These are phyloP conservation scores for Anseranas semipalmata DNA, from an alignment of 2,113 vertebrate species.

Conservation along the genomic window DNA sequence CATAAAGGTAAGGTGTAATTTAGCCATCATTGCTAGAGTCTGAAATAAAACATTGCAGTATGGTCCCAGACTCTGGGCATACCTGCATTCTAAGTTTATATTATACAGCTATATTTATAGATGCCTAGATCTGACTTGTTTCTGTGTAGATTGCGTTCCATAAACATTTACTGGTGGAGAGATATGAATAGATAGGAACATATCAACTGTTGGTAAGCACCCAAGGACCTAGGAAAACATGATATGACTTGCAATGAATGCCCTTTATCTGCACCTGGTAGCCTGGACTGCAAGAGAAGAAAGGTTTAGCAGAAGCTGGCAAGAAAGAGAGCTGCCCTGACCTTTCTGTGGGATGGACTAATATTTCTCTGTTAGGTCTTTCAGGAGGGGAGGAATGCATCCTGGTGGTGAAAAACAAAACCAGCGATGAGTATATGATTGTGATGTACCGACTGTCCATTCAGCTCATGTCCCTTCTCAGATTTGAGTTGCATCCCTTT, in stretches of 20 bases:
- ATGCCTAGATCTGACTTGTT: neutral
- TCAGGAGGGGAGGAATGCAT: neutral
- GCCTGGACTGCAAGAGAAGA: neutral
- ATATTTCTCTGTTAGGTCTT: neutral
- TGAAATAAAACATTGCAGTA: accelerated
- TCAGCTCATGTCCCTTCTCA: neutral
- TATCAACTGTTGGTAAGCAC: neutral
- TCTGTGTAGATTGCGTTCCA: neutral
- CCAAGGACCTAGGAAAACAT: neutral
- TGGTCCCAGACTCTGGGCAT: neutral
- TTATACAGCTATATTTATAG: neutral
- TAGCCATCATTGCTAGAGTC: neutral
- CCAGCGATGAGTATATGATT: neutral
- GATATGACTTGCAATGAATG: neutral
- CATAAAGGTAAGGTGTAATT: neutral
- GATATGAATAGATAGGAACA: neutral
- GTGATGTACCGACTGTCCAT: neutral
- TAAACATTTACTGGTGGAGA: neutral
- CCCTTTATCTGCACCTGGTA: neutral
- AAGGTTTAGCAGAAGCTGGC: neutral
- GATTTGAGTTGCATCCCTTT: neutral
- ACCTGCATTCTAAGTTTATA: neutral
- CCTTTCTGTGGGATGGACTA: neutral
- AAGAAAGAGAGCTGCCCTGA: neutral
- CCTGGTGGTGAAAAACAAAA: neutral